Evolutionary conservation across 2,113 vertebrate genomes (phyloP).

Genomic region (Drymodes brunneopygia): DNA sequence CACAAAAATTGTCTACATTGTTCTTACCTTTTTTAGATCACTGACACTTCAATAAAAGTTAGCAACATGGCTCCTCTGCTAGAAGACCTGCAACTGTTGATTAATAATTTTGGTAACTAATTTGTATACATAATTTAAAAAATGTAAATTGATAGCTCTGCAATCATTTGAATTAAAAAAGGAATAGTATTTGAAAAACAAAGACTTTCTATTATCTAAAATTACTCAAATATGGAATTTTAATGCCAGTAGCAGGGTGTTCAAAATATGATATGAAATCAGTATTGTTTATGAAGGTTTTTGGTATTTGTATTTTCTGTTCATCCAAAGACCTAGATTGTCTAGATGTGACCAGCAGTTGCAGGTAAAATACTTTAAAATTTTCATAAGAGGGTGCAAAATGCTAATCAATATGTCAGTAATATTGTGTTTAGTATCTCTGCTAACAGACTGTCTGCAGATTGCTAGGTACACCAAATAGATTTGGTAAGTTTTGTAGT

Average conservation of each 20-base stretch:
- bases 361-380: neutral
- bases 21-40: neutral
- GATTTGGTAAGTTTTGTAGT: neutral
- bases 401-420: neutral
- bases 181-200: rapidly evolving
- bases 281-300: neutral
- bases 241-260: neutral
- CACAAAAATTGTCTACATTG: neutral
- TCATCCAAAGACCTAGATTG: neutral
- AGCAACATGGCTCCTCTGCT: neutral
- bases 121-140: neutral
- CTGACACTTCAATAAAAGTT: neutral
- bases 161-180: neutral
- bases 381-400: neutral
- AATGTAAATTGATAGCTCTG: neutral
- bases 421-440: neutral
- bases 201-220: neutral
- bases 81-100: neutral
- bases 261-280: neutral
- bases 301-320: neutral
- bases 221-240: neutral
- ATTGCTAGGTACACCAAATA: neutral
- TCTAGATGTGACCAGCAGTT: neutral
- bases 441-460: neutral
- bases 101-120: neutral